Base-by-base conservation (phyloP, 2,888 invertebrate species). In the Drosophila glabriapex region DNA sequence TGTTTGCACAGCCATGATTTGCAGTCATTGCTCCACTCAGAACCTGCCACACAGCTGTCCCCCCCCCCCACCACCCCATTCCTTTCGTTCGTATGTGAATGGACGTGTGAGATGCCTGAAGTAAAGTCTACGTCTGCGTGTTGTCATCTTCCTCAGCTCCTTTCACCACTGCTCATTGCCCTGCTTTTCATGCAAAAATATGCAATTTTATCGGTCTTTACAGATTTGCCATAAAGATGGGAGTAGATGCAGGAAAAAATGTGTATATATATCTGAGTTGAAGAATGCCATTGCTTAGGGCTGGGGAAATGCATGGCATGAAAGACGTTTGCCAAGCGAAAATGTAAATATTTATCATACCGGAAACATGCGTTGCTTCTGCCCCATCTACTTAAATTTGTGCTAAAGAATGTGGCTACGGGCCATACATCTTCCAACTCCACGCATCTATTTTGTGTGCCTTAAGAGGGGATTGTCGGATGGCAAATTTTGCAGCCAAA, bases 121-220 rank as follows among this genome's bases (percentile, higher is more conserved):
- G 71, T 66, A 71, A 79, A 73, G 68, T 81, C 66, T 64, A 50
- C 60, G 66, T 70, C 61, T 73, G 60, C 56, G 41, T 39, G 68
- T 61, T 60, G 29, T 60, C 60, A 31, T 62, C 37, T 62, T 52
- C 64, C 52, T 14, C 53, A 9, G 35, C 37, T 49, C 9, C 43
- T 19, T 19, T 33, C 7, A 67, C 31, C 54, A 68, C 78, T 62
- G 49, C 64, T 62, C 61, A 19, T 54, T 56, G 67, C 35, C 31
- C 52, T 22, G 53, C 68, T 65, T 65, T 78, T 76, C 77, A 91
- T 82, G 78, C 90, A 74, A 82, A 84, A 83, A 89, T 90, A 91
- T 91, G 90, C 86, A 91, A 89, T 89, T 89, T 89, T 91, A 89
- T 89, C 90, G 90, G 86, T 90, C 88, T 82, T 91, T 90, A 91